phyloP scores from a whole-genome alignment of 2,797 vertebrate genomes.

The Avahi laniger region DNA sequence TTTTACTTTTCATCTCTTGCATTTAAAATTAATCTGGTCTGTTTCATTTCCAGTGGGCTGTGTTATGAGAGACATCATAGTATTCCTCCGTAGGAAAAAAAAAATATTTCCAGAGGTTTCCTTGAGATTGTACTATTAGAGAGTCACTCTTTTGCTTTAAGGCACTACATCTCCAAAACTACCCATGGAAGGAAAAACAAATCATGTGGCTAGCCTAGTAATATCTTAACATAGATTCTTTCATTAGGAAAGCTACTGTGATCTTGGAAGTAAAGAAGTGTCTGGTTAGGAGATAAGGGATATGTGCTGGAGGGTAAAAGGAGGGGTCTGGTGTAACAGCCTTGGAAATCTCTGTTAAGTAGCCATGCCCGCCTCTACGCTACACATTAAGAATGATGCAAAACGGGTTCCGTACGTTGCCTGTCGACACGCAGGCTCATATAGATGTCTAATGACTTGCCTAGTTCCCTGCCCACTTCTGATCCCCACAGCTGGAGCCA shows the following conservation, averaged over 20 bases:
- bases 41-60: neutral
- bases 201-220: neutral
- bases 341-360: conserved; percentile 31
- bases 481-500: neutral
- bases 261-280: neutral
- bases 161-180: neutral
- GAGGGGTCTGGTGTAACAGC: neutral
- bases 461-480: neutral
- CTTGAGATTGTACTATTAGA: conserved; percentile 1
- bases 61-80: neutral
- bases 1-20: conserved; percentile 26
- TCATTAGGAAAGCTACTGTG: neutral
- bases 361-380: neutral
- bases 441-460: neutral
- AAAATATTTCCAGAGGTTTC: conserved; percentile 14
- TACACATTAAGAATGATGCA: neutral
- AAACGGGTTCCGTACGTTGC: neutral
- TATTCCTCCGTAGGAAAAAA: neutral
- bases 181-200: neutral
- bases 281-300: neutral
- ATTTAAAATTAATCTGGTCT: conserved; percentile 27
- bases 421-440: neutral
- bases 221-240: neutral
- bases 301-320: neutral
- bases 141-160: conserved; percentile 26